Conservation (phyloP, 2,113 vertebrate species). For the Anhinga rufa region DNA sequence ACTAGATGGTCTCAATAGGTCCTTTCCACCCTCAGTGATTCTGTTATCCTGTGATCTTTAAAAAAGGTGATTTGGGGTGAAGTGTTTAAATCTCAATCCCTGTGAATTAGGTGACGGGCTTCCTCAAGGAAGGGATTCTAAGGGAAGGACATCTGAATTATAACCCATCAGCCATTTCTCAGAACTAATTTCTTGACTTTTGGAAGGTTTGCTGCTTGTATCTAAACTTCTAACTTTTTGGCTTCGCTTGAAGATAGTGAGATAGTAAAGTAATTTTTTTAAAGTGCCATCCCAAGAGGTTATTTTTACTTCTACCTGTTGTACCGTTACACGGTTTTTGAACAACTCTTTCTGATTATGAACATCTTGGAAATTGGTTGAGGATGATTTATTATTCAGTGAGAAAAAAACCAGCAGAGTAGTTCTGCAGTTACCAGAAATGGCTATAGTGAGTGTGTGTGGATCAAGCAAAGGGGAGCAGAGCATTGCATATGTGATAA, state of each 20-base stretch:
- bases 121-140: not conserved
- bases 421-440: not conserved
- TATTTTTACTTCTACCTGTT: not conserved
- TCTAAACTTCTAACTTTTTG: not conserved
- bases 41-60: not conserved
- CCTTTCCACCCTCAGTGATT: not conserved
- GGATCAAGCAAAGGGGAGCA: not conserved
- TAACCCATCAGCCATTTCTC: not conserved
- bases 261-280: not conserved
- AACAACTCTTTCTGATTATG: not conserved
- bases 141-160: not conserved
- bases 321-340: not conserved
- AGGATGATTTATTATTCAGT: not conserved
- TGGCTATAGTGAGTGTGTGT: not conserved
- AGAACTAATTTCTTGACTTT: not conserved
- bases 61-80: not conserved
- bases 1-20: not conserved
- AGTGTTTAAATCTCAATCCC: not conserved
- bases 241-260: not conserved
- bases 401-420: not conserved
- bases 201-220: not conserved
- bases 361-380: not conserved
- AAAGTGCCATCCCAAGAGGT: not conserved
- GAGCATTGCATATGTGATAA: not conserved
- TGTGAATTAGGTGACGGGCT: not conserved